Evolutionary conservation across 2,797 vertebrate species (phyloP).

Genomic region (Prionace glauca): DNA sequence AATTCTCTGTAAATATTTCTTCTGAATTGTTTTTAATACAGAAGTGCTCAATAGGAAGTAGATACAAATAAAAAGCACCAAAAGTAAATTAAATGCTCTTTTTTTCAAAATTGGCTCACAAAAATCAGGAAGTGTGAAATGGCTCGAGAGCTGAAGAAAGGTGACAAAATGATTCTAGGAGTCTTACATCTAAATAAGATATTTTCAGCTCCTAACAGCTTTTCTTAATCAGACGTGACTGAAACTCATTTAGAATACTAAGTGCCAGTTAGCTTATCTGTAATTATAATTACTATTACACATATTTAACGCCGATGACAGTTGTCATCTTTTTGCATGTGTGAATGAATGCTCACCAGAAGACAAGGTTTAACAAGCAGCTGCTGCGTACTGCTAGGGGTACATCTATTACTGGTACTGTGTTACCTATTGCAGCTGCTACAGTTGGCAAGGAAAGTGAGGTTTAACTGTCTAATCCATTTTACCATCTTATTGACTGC

Average conservation of each 20-base stretch:
- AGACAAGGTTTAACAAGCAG: not conserved
- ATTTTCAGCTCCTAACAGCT: not conserved
- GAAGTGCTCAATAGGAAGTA: not conserved
- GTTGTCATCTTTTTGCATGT: conserved; percentile 14
- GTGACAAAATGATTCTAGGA: not conserved
- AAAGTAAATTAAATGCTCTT: not conserved
- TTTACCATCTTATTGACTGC: not conserved
- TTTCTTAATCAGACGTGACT: not conserved
- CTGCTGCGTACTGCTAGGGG: not conserved
- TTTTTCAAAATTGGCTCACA: not conserved
- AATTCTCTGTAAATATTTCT: not conserved
- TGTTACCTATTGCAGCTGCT: conserved; percentile 15
- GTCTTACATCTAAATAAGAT: not conserved
- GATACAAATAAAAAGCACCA: not conserved
- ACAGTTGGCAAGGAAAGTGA: conserved; percentile 12
- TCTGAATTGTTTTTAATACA: not conserved
- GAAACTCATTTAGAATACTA: not conserved
- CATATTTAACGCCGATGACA: not conserved
- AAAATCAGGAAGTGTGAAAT: not conserved
- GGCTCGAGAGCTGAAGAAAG: not conserved
- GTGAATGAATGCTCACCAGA: not conserved
- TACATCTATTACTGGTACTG: not conserved
- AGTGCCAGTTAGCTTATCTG: not conserved
- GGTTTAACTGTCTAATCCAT: conserved; percentile 24
- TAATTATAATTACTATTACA: conserved; percentile 13